Evolutionary conservation across 2,888 invertebrate species (phyloP).

Genomic region (Diachrysia chrysitis): DNA sequence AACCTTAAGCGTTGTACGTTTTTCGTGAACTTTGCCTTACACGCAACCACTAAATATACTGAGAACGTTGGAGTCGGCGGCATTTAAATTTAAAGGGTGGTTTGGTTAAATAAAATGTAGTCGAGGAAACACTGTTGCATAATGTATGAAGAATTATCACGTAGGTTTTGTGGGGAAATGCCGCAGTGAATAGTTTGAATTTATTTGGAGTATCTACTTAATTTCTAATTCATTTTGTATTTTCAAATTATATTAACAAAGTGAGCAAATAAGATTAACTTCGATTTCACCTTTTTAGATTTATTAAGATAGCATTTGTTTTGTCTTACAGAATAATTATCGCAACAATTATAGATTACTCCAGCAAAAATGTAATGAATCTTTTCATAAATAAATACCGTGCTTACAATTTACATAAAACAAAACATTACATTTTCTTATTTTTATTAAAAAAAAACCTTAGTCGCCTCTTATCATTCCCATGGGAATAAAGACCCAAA

Average conservation of each 20-base stretch:
- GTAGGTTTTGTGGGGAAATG: not conserved
- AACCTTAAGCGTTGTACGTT: constrained; percentile 41
- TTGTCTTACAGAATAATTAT: too few species aligned
- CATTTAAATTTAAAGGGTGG: constrained; percentile 39
- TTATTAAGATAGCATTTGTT: too few species aligned
- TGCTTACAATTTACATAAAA: not conserved
- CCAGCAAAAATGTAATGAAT: not conserved
- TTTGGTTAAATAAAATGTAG: constrained; percentile 33
- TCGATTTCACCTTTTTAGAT: too few species aligned
- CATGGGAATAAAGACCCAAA: not conserved
- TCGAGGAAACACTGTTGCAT: constrained; percentile 17
- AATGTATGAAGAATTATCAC: constrained; percentile 11
- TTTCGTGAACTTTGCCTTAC: constrained; percentile 46
- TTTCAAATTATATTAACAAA: not conserved
- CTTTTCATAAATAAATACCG: not conserved
- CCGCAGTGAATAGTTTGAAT: not conserved
- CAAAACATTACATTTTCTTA: not conserved
- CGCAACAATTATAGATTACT: too few species aligned
- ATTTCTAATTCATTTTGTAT: not conserved
- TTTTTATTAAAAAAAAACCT: not conserved
- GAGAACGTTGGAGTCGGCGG: constrained; percentile 32
- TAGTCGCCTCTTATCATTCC: not conserved
- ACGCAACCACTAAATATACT: constrained; percentile 46
- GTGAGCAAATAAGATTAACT: too few species aligned
- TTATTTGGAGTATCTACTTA: not conserved